phyloP scores from a whole-genome alignment of 2,113 vertebrate species.

The Hypanus sabinus region DNA sequence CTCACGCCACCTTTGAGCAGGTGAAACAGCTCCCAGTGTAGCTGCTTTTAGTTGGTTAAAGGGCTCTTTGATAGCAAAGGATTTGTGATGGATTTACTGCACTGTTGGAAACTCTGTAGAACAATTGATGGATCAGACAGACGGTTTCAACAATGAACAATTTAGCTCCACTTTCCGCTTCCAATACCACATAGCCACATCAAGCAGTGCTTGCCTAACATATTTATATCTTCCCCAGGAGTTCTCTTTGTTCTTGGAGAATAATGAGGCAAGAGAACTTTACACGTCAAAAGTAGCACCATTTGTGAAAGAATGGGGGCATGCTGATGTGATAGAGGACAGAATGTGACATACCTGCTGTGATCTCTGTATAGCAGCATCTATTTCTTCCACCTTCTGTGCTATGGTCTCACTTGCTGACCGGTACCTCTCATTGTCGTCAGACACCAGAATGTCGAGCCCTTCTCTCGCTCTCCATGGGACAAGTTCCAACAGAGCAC shows the following conservation, averaged over 20 bases:
- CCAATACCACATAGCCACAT: constrained; percentile 39
- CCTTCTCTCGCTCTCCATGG: constrained; percentile 87
- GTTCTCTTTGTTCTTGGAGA: constrained; percentile 39
- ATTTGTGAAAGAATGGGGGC: neutral
- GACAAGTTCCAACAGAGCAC: constrained; percentile 80
- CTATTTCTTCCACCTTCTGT: constrained; percentile 79
- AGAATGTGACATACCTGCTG: constrained; percentile 72
- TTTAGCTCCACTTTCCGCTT: constrained; percentile 41
- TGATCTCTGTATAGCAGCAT: constrained; percentile 77
- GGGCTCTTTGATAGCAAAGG: neutral
- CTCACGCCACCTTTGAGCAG: neutral
- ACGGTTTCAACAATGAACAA: constrained; percentile 41
- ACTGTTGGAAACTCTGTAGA: neutral
- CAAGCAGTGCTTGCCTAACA: constrained; percentile 22
- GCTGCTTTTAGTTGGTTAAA: neutral
- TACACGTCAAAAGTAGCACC: neutral
- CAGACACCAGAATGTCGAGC: constrained; percentile 78
- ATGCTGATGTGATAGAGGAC: neutral
- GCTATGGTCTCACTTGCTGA: constrained; percentile 64
- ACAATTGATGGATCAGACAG: constrained; percentile 39
- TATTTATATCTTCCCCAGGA: constrained; percentile 43
- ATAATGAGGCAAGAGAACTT: constrained; percentile 30
- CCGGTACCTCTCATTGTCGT: constrained; percentile 80
- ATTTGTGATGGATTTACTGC: constrained; percentile 23
- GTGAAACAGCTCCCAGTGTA: neutral